Conservation (phyloP, 2,888 invertebrate genomes). For the Stenodera caucasica region DNA sequence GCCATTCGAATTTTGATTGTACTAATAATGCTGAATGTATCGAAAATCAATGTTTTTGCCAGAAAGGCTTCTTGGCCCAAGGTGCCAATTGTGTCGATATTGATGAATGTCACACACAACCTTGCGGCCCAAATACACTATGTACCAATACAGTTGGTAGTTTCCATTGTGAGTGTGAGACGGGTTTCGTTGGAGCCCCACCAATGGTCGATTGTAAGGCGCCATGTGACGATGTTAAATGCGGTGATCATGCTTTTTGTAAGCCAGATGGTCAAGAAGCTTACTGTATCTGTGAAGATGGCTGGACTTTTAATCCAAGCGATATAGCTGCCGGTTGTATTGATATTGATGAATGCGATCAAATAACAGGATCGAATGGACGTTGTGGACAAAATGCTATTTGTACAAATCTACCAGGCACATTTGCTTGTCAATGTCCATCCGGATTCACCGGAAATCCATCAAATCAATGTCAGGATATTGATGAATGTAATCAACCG, state of each 20-base stretch:
- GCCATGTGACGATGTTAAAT: constrained; percentile 89
- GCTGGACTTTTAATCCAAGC: constrained; percentile 89
- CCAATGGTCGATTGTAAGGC: constrained; percentile 81
- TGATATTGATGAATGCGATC: constrained; percentile 88
- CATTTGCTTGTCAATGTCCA: constrained; percentile 79
- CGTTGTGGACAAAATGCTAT: constrained; percentile 82
- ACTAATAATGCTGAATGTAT: constrained; percentile 90
- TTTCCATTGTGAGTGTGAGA: constrained; percentile 79
- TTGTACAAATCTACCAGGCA: constrained; percentile 80
- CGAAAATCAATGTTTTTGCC: constrained; percentile 86
- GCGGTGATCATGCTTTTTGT: constrained; percentile 86
- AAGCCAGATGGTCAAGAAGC: constrained; percentile 87
- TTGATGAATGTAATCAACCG: constrained; percentile 77
- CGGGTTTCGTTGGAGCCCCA: constrained; percentile 81
- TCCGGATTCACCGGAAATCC: constrained; percentile 86
- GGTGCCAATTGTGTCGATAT: constrained; percentile 79
- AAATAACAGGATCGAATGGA: constrained; percentile 73
- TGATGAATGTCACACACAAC: constrained; percentile 71
- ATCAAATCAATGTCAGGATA: constrained; percentile 75
- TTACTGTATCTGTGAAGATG: constrained; percentile 89
- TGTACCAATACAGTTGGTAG: constrained; percentile 82
- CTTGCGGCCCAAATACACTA: constrained; percentile 75
- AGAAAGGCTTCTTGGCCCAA: constrained; percentile 80
- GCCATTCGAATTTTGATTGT: constrained; percentile 86
- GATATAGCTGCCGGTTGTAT: constrained; percentile 89